A percentile compares a stretch with the other conserved stretches of the same genome.
These are phyloP conservation scores for Ellobius talpinus DNA, from an alignment of 2,113 vertebrate genomes.

Conservation along the genomic window DNA sequence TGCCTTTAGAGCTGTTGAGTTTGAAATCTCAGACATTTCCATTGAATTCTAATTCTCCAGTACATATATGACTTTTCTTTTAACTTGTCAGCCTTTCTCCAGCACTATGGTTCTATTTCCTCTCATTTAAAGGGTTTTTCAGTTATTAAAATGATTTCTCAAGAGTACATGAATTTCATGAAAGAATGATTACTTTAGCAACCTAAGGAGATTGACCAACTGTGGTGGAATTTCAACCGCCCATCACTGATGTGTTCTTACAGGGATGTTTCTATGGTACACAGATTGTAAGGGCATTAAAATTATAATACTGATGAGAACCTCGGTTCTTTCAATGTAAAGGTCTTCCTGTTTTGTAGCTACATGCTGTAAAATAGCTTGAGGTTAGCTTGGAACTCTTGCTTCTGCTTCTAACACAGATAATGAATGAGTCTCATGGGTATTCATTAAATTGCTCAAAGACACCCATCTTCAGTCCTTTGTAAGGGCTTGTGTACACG, in stretches of 20 bases:
- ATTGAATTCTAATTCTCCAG: background rate
- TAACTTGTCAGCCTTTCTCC: background rate
- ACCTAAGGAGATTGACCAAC: conserved; percentile 15
- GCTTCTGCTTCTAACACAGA: background rate
- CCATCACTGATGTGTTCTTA: background rate
- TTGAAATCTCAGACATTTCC: background rate
- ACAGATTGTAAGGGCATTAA: background rate
- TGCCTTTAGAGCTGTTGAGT: background rate
- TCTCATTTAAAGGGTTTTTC: conserved; percentile 15
- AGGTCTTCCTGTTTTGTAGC: background rate
- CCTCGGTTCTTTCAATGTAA: background rate
- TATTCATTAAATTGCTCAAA: background rate
- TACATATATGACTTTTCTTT: conserved; percentile 24
- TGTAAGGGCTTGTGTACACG: background rate
- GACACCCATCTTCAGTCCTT: background rate
- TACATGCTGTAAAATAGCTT: background rate
- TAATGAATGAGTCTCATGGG: background rate
- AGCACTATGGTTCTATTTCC: background rate
- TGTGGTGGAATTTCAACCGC: background rate
- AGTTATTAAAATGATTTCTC: conserved; percentile 61
- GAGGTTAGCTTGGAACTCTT: background rate
- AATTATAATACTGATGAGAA: background rate
- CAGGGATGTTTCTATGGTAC: background rate
- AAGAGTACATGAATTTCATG: background rate
- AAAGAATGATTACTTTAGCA: conserved; percentile 43